Base-by-base conservation (phyloP, 2,113 vertebrate species). In the Eulemur rufifrons region DNA sequence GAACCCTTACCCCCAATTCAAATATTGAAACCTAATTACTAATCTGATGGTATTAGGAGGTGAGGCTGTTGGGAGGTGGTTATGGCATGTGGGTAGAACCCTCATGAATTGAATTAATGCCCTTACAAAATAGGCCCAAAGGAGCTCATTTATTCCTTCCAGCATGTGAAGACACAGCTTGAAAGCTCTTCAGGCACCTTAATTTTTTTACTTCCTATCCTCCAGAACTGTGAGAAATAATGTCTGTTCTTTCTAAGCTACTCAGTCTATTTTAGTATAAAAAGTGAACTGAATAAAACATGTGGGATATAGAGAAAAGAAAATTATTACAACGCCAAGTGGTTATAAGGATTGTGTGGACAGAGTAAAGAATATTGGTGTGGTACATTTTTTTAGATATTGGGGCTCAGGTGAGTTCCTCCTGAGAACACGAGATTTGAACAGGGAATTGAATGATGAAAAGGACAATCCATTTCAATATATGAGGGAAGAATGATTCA, bases 361-460 rank as follows among this genome's bases (percentile, higher is more conserved):
- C 29, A 83, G 56, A 14, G 2, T 61, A 47, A 68, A 54, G 37
- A 69, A 8, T 7, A 1, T 17, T 18, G 27, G 9, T 32, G 3
- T 42, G 6, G 4, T 68, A 23, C 25, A 63, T 92, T 89, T 9
- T 32, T 86, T 76, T 54, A 37, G 14, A 29, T 81, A 59, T 29
- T 8, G 6, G 25, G 6, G 12, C 7, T 54, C 37, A 21, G 42
- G 2, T 2, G 21, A 63, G 4, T 3, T 3, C 8, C 6, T 90
- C 45, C 71, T 27, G 45, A 94, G 27, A 39, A 21, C 10, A 45
- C 20, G 25, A 17, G 74, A 56, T 82, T 52, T 89, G 18, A 89
- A 32, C 25, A 89, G 1, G 9, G 4, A 90, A 82, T 32, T 83
- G 27, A 90, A 89, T 54, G 14, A 63, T 9, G 4, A 45, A 20